Percentiles rank a stretch among this genome's conserved stretches.
Conservation (phyloP, 2,113 vertebrate species). For the Pteronura brasiliensis region DNA sequence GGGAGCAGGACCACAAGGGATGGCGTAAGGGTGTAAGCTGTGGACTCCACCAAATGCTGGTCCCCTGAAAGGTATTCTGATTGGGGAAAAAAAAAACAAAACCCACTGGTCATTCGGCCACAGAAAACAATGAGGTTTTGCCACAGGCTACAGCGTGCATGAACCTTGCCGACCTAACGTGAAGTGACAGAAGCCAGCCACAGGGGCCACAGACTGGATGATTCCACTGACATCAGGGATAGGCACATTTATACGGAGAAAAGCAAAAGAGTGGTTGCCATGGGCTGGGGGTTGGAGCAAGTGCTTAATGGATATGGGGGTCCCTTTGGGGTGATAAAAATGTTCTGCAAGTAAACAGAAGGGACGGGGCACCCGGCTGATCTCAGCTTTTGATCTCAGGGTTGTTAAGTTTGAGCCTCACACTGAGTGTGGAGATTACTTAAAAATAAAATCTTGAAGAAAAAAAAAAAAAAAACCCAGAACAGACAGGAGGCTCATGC, state of each 20-base stretch:
- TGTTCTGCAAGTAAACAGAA: neutral
- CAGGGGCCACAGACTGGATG: neutral
- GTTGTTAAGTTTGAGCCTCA: neutral
- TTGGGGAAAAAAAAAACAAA: too few species aligned
- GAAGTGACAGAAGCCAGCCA: neutral
- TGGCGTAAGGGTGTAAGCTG: neutral
- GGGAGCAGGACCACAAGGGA: neutral
- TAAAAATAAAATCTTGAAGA: neutral
- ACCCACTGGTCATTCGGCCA: neutral
- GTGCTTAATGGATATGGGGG: neutral
- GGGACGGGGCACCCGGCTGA: neutral
- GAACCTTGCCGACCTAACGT: neutral
- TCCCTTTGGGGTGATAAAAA: neutral
- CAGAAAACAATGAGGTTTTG: too few species aligned
- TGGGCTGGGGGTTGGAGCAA: too few species aligned
- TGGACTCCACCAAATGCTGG: neutral
- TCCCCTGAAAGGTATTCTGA: neutral
- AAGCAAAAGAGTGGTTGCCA: neutral
- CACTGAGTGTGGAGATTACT: neutral
- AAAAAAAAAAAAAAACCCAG: neutral
- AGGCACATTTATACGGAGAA: neutral
- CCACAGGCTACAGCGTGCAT: rapidly evolving
- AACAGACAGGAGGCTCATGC: neutral
- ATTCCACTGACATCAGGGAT: neutral
- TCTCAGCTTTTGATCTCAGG: neutral